Base-by-base conservation (phyloP, 1,140 invertebrate species). In the Lepidurus packardi region DNA sequence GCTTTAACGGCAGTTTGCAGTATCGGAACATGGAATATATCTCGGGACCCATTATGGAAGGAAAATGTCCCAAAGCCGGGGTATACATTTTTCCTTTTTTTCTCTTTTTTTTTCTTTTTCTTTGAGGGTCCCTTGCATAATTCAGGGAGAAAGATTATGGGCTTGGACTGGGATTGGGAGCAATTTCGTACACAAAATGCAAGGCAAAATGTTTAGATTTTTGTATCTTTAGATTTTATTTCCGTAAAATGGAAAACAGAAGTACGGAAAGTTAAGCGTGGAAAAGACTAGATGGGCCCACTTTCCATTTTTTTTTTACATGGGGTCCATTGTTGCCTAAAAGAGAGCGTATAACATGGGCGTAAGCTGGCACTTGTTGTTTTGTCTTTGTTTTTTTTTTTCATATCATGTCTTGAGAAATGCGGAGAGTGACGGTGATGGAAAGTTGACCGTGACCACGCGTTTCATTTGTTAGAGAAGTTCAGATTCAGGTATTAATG, bases 21-120 rank as follows among this genome's bases (percentile, higher is more conserved):
- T 93, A 94, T 83, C 88, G 95, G 73, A 96, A 96, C 83, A 94
- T 97, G 90, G 93, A 92, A 24, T 96, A 97, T 84, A 92, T 97
- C 82, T 96, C 94, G 78, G 95, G 95, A 6, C 91, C 92, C 81
- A 94, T 95, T 82, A 90, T 92, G 81, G 93, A 94, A 85, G 94
- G 94, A 16, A 92, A 94, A 83, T 97, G 95, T 87, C 94, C 94
- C 7, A 89, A 88, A 81, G 92, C 91, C 73, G 93, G 94, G 43
- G 89, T 90, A 84, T 89, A 89, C 87, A 34, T 16, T 53, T 25
- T 9, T 44, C 73, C 1, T 80, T 78, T 81, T 79, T 78, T 74
- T 78, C 1, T 75, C 47, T 21, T 5, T 79, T 5, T 73, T n/a
- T 5, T 5, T 34, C 25, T 4, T 34, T 34, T 34, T 34, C 25